Base-by-base conservation (phyloP, 2,888 invertebrate genomes). In the Euplexia lucipara region DNA sequence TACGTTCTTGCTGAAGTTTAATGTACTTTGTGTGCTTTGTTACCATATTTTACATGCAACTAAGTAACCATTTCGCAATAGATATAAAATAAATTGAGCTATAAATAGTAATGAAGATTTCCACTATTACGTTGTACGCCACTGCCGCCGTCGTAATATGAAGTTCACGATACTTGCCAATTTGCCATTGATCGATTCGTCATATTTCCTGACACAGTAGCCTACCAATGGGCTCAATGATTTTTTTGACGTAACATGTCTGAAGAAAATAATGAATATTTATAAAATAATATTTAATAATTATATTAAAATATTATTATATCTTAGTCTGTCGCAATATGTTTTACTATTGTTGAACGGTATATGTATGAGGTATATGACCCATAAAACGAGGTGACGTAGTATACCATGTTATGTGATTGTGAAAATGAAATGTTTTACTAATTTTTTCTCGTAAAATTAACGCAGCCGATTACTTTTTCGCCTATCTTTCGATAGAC, bases 21-120 rank as follows among this genome's bases (percentile, higher is more conserved):
- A n/a, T n/a, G n/a, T n/a, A n/a, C n/a, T n/a, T n/a, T n/a, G n/a
- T n/a, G n/a, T n/a, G n/a, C n/a, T n/a, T n/a, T n/a, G n/a, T n/a
- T n/a, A n/a, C n/a, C n/a, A n/a, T 48, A 12, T 51, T 39, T n/a
- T 41, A 53, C 32, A 12, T 8, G 51, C 44, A 49, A 70, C 12
- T 45, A 37, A 35, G 54, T 51, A 26, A 54, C 49, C 16, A 18
- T 51, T 41, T 18, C 18, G 20, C 39, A 48, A 41, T 48, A 22
- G 16, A 48, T 16, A 18, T 42, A 54, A 70, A 54, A 70, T 62
- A 71, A 52, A 71, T 66, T 52, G 44, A 37, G 45, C 53, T 71
- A 79, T 67, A 51, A 75, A 79, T 82, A 79, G n/a, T n/a, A 47
- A 49, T 32, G 26, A 70, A 79, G 52, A 67, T 75, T 75, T 77